Evolutionary conservation across 2,797 vertebrate genomes (phyloP).

Genomic region (Tachyglossus aculeatus): DNA sequence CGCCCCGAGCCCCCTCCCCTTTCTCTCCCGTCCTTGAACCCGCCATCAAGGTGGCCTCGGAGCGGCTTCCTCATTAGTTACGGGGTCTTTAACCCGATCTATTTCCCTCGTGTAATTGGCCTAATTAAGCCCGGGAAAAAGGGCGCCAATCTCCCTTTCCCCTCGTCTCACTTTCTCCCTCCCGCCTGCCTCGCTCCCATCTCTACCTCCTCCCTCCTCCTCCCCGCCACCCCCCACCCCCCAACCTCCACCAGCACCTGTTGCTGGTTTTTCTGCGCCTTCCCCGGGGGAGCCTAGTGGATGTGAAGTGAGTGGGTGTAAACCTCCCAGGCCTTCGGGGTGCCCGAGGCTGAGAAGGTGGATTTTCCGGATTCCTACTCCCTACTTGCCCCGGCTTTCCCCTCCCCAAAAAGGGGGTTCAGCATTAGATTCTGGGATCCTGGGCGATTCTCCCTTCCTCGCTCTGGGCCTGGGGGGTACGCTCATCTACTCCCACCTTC

Average conservation of each 20-base stretch:
- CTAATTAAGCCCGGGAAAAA: background rate
- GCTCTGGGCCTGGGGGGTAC: too few relatives aligned
- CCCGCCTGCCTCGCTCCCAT: background rate
- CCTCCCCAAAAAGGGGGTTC: too few relatives aligned
- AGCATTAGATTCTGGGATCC: too few relatives aligned
- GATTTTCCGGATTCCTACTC: background rate
- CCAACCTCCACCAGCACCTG: background rate
- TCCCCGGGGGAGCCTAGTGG: background rate
- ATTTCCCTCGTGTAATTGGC: background rate
- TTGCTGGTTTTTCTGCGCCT: background rate
- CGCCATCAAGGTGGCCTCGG: background rate
- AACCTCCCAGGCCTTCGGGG: too few relatives aligned
- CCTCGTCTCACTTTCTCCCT: rapidly evolving
- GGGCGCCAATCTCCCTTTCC: background rate
- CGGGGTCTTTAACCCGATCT: conserved; percentile 14
- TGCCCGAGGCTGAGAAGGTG: too few relatives aligned
- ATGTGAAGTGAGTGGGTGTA: background rate
- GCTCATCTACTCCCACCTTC: background rate
- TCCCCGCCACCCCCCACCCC: background rate
- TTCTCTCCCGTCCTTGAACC: background rate
- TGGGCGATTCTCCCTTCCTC: too few relatives aligned
- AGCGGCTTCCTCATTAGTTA: background rate
- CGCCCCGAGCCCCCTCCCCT: background rate
- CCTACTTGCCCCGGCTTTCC: too few relatives aligned
- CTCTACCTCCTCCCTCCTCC: background rate